These are phyloP conservation scores for Petrocephalus schoutedeni DNA, from an alignment of 2,797 vertebrate genomes.

Conservation along the genomic window DNA sequence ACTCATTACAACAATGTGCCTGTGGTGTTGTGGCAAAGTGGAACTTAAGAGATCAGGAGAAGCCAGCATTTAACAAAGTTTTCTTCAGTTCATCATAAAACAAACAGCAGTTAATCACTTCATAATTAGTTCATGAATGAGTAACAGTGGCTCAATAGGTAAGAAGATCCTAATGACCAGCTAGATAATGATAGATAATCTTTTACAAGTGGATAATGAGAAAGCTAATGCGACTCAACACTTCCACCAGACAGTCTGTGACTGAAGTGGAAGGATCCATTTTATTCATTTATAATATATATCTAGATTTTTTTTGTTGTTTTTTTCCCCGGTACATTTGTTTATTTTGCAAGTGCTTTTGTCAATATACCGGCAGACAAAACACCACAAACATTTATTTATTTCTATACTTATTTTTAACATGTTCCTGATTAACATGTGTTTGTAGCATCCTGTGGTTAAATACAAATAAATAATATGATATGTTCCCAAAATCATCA, in stretches of 20 bases:
- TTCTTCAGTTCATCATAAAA: background rate
- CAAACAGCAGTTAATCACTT: background rate
- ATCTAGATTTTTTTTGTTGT: too few species aligned
- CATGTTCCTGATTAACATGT: too few species aligned
- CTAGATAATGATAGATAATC: background rate
- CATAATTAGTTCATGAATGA: background rate
- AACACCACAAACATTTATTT: too few species aligned
- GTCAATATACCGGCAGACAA: background rate
- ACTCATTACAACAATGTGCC: background rate
- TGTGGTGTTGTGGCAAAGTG: background rate
- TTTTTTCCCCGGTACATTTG: background rate
- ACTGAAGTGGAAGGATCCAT: background rate
- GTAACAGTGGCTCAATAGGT: background rate
- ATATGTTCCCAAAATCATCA: too few species aligned
- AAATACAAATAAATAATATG: too few species aligned
- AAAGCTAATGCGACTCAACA: background rate
- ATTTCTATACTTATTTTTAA: too few species aligned
- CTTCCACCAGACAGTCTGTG: background rate
- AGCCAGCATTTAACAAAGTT: background rate
- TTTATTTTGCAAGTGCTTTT: background rate
- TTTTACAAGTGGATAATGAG: background rate
- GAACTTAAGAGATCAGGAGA: background rate
- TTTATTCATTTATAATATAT: background rate
- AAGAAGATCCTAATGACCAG: background rate
- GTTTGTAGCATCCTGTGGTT: too few species aligned